Conservation (phyloP, 2,888 invertebrate genomes). For the Hipparchia sbordonii region DNA sequence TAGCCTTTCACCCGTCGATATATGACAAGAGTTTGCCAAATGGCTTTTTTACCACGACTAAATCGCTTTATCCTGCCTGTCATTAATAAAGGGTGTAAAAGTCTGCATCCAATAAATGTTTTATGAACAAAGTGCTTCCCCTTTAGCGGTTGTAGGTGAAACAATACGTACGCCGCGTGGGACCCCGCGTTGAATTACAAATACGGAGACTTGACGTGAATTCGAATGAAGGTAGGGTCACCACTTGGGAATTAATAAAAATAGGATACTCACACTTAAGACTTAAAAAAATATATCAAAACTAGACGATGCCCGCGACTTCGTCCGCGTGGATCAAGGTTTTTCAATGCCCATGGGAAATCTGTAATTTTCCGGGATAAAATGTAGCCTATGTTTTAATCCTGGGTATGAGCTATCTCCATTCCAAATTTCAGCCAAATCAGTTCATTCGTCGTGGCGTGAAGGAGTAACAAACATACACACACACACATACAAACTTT, state of each 20-base stretch:
- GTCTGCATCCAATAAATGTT: constrained; percentile 50
- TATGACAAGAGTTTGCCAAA: neutral
- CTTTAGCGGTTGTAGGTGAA: constrained; percentile 65
- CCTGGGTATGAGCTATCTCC: no score
- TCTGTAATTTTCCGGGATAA: no score
- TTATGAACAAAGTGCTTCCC: constrained; percentile 54
- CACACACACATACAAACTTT: no score
- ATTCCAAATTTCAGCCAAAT: no score
- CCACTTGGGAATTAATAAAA: constrained; percentile 13
- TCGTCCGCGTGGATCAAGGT: no score
- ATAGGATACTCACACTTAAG: neutral
- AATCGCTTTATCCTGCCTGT: constrained; percentile 18
- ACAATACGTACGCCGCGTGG: constrained; percentile 71
- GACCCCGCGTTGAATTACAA: constrained; percentile 79
- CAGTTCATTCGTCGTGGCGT: no score
- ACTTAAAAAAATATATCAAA: neutral
- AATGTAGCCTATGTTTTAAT: no score
- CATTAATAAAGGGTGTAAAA: constrained; percentile 39
- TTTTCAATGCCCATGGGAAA: no score
- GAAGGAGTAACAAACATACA: no score
- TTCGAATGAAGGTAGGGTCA: constrained; percentile 59
- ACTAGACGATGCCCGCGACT: no score
- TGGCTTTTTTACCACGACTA: neutral
- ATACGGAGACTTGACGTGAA: constrained; percentile 76
- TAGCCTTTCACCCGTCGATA: no score